Conservation (phyloP, 2,797 vertebrate genomes). For the Sciurus carolinensis region DNA sequence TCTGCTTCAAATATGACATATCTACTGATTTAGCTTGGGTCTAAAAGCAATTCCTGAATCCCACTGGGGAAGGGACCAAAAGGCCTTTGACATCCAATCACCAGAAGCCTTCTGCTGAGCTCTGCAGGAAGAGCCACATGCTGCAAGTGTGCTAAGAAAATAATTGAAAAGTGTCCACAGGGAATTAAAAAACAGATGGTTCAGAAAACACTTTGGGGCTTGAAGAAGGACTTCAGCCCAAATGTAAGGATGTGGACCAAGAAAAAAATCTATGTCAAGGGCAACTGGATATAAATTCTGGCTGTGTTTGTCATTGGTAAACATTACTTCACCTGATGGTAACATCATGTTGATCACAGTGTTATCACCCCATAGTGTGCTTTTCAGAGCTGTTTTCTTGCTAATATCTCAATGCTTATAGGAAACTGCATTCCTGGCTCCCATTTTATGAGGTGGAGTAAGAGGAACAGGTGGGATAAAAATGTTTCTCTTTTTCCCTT, state of each 20-base stretch:
- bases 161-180: conserved; percentile 41
- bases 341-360: background rate
- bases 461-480: background rate
- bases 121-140: background rate
- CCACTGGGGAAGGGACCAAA: conserved; percentile 36
- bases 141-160: background rate
- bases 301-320: conserved; percentile 72
- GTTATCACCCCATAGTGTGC: background rate
- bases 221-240: background rate
- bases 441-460: conserved; percentile 42
- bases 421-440: conserved; percentile 22
- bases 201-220: conserved; percentile 23
- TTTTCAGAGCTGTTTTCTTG: conserved; percentile 56
- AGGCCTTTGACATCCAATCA: conserved; percentile 19
- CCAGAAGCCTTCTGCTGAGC: conserved; percentile 25
- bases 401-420: background rate
- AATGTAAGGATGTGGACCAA: conserved; percentile 35
- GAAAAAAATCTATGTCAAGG: conserved; percentile 68
- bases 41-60: conserved; percentile 29
- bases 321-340: conserved; percentile 13
- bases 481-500: background rate
- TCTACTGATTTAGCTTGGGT: conserved; percentile 14
- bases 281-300: conserved; percentile 36
- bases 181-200: conserved; percentile 39
- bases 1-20: background rate